phyloP scores from a whole-genome alignment of 2,888 invertebrate genomes.

The Pristionchus exspectatus region DNA sequence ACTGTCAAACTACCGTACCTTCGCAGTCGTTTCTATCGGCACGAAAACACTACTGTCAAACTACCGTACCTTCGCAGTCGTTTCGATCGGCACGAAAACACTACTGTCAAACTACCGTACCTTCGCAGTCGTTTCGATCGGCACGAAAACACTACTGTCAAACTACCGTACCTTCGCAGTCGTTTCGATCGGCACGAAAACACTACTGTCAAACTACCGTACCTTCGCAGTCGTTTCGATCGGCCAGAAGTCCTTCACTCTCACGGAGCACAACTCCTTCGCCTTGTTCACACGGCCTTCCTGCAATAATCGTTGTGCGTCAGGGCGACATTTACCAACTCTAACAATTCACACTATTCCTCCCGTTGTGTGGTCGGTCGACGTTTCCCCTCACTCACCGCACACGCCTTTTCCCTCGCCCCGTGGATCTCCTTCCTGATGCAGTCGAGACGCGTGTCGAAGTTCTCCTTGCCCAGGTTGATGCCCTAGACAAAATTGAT shows the following conservation, averaged over 20 bases:
- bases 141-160: constrained; percentile 80
- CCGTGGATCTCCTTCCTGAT: constrained; percentile 84
- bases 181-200: neutral
- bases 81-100: constrained; percentile 83
- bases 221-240: constrained; percentile 80
- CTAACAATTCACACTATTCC: neutral
- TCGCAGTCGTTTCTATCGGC: constrained; percentile 83
- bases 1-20: neutral
- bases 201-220: neutral
- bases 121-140: constrained; percentile 81
- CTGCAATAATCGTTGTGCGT: constrained; percentile 80
- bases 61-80: constrained; percentile 62
- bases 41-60: neutral
- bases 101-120: neutral
- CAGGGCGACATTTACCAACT: neutral
- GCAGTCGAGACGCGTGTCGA: constrained; percentile 87
- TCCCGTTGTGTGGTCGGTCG: neutral
- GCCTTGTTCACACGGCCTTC: constrained; percentile 87
- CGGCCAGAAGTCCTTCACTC: constrained; percentile 93
- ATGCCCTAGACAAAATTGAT: constrained; percentile 81
- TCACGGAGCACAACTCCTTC: constrained; percentile 91
- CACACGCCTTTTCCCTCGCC: constrained; percentile 87
- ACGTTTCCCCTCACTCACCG: constrained; percentile 67
- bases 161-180: constrained; percentile 61
- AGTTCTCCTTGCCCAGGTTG: constrained; percentile 87